phyloP scores from a whole-genome alignment of 1,140 invertebrate genomes.

The Heliconius eleuchia region DNA sequence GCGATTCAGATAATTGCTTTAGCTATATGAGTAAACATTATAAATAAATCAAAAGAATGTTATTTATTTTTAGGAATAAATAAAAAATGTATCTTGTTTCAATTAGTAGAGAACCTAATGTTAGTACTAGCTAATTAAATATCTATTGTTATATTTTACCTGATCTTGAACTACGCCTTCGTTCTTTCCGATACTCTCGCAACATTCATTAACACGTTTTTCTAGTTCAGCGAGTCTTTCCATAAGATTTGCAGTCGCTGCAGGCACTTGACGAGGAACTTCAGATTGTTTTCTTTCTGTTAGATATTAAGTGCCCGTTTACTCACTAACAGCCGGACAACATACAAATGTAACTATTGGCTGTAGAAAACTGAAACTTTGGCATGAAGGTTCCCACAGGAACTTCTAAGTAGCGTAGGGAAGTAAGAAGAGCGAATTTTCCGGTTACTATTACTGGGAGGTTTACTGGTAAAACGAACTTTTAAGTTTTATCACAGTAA shows the following conservation, averaged over 20 bases:
- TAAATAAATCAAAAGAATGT: neutral
- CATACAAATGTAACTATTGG: too few relatives aligned
- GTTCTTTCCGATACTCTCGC: conserved; percentile 55
- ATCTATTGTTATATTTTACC: conserved; percentile 33
- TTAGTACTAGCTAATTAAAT: neutral
- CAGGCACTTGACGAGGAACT: conserved; percentile 32
- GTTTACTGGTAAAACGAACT: too few relatives aligned
- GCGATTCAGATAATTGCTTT: neutral
- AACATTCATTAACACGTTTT: conserved; percentile 57
- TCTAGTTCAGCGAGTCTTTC: conserved; percentile 52
- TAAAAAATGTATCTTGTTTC: neutral
- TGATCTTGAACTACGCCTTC: conserved; percentile 57
- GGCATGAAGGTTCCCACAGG: too few relatives aligned
- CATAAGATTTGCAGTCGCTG: conserved; percentile 41
- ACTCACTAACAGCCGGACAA: too few relatives aligned
- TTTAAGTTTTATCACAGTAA: too few relatives aligned
- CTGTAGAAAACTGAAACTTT: too few relatives aligned
- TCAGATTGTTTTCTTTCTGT: conserved; percentile 39
- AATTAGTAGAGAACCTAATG: neutral
- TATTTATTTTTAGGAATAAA: neutral
- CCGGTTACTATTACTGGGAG: too few relatives aligned
- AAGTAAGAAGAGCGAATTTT: too few relatives aligned
- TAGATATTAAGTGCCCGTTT: neutral
- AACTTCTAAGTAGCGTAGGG: too few relatives aligned
- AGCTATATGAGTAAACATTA: neutral